A percentile compares a stretch with the other conserved stretches of the same genome.
phyloP scores from a whole-genome alignment of 2,113 vertebrate genomes.

The Carassius gibelio region DNA sequence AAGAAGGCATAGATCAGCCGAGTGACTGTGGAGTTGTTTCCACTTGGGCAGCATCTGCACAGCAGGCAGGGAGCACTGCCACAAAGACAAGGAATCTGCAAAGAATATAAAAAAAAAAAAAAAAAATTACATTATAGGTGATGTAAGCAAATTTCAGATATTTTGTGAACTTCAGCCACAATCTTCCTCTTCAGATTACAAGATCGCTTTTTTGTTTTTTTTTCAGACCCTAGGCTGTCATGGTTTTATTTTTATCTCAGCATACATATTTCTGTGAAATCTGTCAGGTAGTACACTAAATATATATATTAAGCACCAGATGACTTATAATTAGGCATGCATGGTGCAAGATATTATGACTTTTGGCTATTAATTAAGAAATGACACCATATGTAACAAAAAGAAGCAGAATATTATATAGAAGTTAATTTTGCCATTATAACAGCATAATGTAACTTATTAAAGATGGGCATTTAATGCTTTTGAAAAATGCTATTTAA shows the following conservation, averaged over 20 bases:
- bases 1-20: constrained; percentile 94
- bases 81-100: constrained; percentile 92
- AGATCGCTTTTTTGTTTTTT: not conserved
- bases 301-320: no score
- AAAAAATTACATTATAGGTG: not conserved
- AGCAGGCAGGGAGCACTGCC: constrained; percentile 95
- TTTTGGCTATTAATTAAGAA: not conserved
- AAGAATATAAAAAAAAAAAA: not conserved
- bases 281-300: not conserved
- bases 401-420: not conserved
- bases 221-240: not conserved
- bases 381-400: not conserved
- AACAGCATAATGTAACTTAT: not conserved
- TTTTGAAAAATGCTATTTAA: not conserved
- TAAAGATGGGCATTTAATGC: not conserved
- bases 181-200: not conserved
- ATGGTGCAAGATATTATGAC: no score
- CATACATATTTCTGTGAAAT: not conserved
- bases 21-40: constrained; percentile 96
- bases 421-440: not conserved
- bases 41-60: constrained; percentile 94
- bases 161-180: not conserved
- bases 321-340: not conserved
- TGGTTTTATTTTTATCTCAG: not conserved
- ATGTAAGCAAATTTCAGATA: not conserved